phyloP scores from a whole-genome alignment of 2,113 vertebrate species.

The Apistogramma diplotaenia region DNA sequence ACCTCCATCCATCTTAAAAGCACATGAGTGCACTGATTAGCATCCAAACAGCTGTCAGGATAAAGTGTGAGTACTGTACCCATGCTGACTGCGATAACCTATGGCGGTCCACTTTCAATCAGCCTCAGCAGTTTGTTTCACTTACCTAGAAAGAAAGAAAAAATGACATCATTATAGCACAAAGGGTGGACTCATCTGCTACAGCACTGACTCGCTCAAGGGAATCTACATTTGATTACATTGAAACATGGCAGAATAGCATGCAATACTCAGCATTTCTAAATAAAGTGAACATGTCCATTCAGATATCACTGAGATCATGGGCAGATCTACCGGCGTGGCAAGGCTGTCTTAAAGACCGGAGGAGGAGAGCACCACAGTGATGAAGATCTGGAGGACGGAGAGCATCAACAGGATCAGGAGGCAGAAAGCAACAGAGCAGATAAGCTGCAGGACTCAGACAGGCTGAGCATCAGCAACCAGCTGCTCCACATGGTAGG shows the following conservation, averaged over 20 bases:
- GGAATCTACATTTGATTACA: constrained; percentile 14
- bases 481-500: too few relatives aligned
- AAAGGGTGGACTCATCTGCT: constrained; percentile 4
- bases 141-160: constrained; percentile 73
- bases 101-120: constrained; percentile 54
- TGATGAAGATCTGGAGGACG: too few relatives aligned
- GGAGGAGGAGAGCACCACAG: too few relatives aligned
- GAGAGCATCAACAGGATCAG: too few relatives aligned
- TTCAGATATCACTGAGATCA: too few relatives aligned
- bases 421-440: too few relatives aligned
- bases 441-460: too few relatives aligned
- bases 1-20: neutral
- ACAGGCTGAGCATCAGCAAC: too few relatives aligned
- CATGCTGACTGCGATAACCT: constrained; percentile 30
- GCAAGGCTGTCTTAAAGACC: too few relatives aligned
- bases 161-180: constrained; percentile 31
- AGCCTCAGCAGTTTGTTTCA: constrained; percentile 57
- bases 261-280: neutral
- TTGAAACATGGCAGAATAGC: constrained; percentile 17
- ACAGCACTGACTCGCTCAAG: neutral
- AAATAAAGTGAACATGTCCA: too few relatives aligned
- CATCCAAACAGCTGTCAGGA: neutral
- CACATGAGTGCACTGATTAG: neutral
- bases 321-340: too few relatives aligned
- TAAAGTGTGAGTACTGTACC: constrained; percentile 48